Conservation (phyloP, 2,888 invertebrate species). For the Heliconius charithonia region DNA sequence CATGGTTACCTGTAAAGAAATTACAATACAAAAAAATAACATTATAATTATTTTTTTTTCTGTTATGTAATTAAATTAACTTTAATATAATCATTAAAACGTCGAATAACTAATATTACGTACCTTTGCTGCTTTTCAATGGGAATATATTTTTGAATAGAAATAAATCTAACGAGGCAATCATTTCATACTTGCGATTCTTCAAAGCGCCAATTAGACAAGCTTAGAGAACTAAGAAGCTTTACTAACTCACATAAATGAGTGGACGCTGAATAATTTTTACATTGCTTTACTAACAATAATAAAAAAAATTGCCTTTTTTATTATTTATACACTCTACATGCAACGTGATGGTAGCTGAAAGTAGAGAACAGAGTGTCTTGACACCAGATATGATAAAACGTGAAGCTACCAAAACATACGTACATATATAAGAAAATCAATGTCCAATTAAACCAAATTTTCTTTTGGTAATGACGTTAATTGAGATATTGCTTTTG, state of each 20-base stretch:
- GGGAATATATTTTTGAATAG: conserved; percentile 33
- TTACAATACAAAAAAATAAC: neutral
- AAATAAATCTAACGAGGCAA: conserved; percentile 55
- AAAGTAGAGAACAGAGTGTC: neutral
- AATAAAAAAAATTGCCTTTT: too few species aligned
- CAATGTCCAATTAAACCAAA: conserved; percentile 16
- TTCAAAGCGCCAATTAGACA: conserved; percentile 58
- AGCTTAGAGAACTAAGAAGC: conserved; percentile 65
- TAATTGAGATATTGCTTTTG: conserved; percentile 15
- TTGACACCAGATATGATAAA: neutral
- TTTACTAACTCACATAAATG: conserved; percentile 50
- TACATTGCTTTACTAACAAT: neutral
- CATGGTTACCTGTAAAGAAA: too few species aligned
- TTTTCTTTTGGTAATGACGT: neutral
- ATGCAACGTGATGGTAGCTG: too few species aligned
- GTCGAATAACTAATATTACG: neutral
- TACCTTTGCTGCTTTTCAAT: neutral
- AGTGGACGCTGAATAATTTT: conserved; percentile 26
- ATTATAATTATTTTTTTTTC: neutral
- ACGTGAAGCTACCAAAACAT: neutral
- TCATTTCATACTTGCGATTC: conserved; percentile 49
- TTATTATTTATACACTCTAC: too few species aligned
- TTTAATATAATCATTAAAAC: neutral
- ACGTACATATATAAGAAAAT: neutral
- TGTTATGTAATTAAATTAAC: neutral